Percentiles rank a stretch among this genome's conserved stretches.
Evolutionary conservation across 2,888 invertebrate genomes (phyloP).

Genomic region (Creontiades dilutus): DNA sequence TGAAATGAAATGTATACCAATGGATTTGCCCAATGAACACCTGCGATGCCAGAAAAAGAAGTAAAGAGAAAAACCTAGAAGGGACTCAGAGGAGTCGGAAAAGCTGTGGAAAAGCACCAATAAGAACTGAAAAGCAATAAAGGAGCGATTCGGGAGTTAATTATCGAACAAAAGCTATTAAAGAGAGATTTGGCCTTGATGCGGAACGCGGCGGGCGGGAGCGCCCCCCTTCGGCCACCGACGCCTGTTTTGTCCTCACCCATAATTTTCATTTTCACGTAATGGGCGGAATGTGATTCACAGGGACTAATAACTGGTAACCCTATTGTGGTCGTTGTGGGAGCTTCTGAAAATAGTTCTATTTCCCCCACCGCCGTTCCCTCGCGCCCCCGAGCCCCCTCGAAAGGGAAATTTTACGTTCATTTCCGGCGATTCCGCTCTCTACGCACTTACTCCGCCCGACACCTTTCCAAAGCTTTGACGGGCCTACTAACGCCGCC

Average conservation of each 20-base stretch:
- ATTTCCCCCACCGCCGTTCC: constrained; percentile 17
- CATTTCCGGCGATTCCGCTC: constrained; percentile 48
- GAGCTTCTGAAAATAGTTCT: constrained; percentile 70
- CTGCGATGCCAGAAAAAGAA: too few relatives aligned
- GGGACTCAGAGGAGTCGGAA: neutral
- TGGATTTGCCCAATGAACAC: too few relatives aligned
- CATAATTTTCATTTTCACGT: constrained; percentile 71
- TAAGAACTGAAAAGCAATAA: constrained; percentile 48
- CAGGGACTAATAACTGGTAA: constrained; percentile 72
- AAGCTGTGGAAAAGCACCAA: neutral
- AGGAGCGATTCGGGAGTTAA: constrained; percentile 65
- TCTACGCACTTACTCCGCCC: neutral
- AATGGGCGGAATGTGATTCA: constrained; percentile 71
- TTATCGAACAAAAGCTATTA: constrained; percentile 69
- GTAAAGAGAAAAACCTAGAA: too few relatives aligned
- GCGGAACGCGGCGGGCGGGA: constrained; percentile 31
- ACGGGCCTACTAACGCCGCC: neutral
- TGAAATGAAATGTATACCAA: too few relatives aligned
- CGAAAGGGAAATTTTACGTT: constrained; percentile 68
- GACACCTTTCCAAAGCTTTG: constrained; percentile 29
- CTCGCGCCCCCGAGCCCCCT: neutral
- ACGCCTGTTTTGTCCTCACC: constrained; percentile 66
- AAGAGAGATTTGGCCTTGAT: constrained; percentile 65
- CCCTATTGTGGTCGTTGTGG: constrained; percentile 72
- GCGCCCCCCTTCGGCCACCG: neutral